Evolutionary conservation across 2,888 invertebrate species (phyloP).

Genomic region (Phorcus lineatus): DNA sequence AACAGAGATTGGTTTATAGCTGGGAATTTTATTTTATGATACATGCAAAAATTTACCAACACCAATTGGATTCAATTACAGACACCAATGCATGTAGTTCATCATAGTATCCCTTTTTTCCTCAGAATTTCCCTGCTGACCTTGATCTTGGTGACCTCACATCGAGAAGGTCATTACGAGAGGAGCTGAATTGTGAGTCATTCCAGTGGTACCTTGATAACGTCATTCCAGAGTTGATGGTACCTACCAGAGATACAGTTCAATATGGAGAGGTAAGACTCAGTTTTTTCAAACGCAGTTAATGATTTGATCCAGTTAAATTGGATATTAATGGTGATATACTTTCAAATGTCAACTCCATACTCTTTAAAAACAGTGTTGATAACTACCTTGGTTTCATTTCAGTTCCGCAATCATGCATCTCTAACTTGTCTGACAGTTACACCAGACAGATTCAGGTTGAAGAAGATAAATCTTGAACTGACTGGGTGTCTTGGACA

Average conservation of each 20-base stretch:
- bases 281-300: too few species aligned
- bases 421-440: slow-evolving; percentile 25
- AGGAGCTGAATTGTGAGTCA: slow-evolving; percentile 35
- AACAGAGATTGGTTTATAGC: too few species aligned
- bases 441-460: neutral
- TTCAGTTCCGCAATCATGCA: slow-evolving; percentile 23
- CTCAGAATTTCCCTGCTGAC: slow-evolving; percentile 35
- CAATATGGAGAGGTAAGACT: slow-evolving; percentile 39
- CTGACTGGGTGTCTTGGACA: slow-evolving; percentile 24
- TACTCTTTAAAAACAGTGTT: neutral
- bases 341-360: neutral
- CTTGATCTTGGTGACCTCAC: slow-evolving; percentile 38
- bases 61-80: neutral
- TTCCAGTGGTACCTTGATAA: slow-evolving; percentile 45
- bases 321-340: too few species aligned
- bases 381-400: neutral
- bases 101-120: neutral
- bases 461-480: neutral
- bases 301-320: too few species aligned
- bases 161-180: slow-evolving; percentile 34
- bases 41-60: too few species aligned
- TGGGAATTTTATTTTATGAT: too few species aligned
- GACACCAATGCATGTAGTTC: neutral
- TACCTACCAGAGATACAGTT: slow-evolving; percentile 28
- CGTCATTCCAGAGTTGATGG: slow-evolving; percentile 37